phyloP scores from a whole-genome alignment of 37 sponge, comb jelly and placozoan genomes.

The Cliona cf. orientalis region DNA sequence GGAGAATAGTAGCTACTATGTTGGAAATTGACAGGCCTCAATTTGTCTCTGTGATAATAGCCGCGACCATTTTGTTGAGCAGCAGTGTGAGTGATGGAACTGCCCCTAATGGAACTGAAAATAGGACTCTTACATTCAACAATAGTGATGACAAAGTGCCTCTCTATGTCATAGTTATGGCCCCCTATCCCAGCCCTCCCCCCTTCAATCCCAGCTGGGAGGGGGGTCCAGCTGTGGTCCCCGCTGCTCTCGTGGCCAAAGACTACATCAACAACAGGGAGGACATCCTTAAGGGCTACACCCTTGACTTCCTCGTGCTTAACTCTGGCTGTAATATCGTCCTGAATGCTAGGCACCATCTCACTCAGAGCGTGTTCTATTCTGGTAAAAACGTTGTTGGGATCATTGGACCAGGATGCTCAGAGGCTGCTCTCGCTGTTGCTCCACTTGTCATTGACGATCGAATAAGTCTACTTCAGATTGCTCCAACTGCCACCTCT shows the following conservation, averaged over 20 bases:
- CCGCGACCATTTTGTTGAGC: too few relatives aligned
- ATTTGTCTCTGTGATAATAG: too few relatives aligned
- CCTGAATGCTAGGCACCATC: background rate
- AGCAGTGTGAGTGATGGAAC: too few relatives aligned
- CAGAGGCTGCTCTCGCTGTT: constrained; percentile 7
- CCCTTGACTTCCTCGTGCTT: constrained; percentile 1
- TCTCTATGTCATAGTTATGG: constrained; percentile 15
- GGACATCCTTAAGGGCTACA: constrained; percentile 10
- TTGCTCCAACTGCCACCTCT: constrained; percentile 10
- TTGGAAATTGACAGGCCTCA: too few relatives aligned
- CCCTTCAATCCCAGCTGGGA: background rate
- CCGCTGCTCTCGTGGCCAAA: constrained; percentile 1
- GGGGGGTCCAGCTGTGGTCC: constrained; percentile 8
- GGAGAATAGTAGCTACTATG: too few relatives aligned
- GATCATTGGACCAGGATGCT: constrained; percentile 42
- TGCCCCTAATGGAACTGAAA: too few relatives aligned
- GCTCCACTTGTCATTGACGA: background rate
- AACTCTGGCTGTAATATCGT: constrained; percentile 26
- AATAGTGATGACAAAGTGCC: background rate
- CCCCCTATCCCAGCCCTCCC: background rate
- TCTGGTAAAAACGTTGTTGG: constrained; percentile 16
- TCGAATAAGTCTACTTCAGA: background rate
- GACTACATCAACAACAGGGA: constrained; percentile 23
- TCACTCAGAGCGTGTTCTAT: background rate
- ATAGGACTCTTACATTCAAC: background rate